Conservation (phyloP, 1,140 invertebrate species). For the Brachionus angularis region DNA sequence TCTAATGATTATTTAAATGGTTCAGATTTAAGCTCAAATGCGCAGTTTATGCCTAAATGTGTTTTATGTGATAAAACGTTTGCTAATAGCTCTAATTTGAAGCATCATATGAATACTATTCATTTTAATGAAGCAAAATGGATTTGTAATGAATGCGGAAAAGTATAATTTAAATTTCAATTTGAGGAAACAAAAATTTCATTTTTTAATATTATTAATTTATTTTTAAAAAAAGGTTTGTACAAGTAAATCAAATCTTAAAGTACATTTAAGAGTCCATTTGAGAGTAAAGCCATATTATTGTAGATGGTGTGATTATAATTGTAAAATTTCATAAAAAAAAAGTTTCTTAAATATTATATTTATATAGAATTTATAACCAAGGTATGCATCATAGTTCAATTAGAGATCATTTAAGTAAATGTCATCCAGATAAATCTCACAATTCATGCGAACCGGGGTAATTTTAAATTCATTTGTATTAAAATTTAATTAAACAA, state of each 20-base stretch:
- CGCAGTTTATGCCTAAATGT: slow-evolving; percentile 43
- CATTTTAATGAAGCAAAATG: slow-evolving; percentile 43
- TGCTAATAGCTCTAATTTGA: slow-evolving; percentile 42
- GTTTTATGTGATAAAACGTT: slow-evolving; percentile 35
- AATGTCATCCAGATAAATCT: slow-evolving; percentile 36
- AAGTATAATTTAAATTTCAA: no score
- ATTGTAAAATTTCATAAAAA: slow-evolving; percentile 13
- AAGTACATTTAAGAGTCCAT: slow-evolving; percentile 43
- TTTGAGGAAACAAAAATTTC: no score
- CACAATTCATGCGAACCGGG: slow-evolving; percentile 41
- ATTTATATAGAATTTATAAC: no score
- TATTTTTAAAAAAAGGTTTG: slow-evolving; percentile 12
- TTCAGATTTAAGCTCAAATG: no score
- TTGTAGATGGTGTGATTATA: slow-evolving; percentile 42
- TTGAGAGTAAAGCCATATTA: slow-evolving; percentile 39
- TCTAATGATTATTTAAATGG: no score
- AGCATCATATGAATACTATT: slow-evolving; percentile 43
- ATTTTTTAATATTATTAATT: neutral
- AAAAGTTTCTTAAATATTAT: neutral
- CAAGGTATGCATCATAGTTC: slow-evolving; percentile 42
- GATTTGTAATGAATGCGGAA: slow-evolving; percentile 43
- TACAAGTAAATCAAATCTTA: slow-evolving; percentile 38
- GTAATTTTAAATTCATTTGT: neutral
- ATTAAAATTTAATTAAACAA: neutral
- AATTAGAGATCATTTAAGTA: slow-evolving; percentile 43